phyloP scores from a whole-genome alignment of 1,140 invertebrate species.

The Bombus balteatus region DNA sequence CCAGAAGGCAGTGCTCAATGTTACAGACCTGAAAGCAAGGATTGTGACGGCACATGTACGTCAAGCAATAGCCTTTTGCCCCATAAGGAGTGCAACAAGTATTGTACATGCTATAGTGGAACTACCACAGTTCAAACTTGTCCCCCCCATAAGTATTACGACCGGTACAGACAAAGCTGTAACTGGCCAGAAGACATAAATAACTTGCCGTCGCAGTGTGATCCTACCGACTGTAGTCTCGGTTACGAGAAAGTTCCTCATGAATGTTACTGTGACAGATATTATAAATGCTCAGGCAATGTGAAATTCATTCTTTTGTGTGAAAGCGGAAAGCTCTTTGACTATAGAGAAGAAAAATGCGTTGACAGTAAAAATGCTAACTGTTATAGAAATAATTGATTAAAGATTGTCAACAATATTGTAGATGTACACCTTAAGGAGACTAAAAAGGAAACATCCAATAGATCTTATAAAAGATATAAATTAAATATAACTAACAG shows the following conservation, averaged over 20 bases:
- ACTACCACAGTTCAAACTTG: fast-evolving
- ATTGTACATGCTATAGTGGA: too few species aligned
- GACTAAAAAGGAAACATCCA: too few species aligned
- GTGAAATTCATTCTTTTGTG: conserved; percentile 63
- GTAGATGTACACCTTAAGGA: too few species aligned
- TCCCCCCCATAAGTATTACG: fast-evolving
- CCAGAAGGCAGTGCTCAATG: too few species aligned
- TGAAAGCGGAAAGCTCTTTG: conserved; percentile 78
- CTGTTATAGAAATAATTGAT: not conserved
- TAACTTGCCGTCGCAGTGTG: conserved; percentile 30
- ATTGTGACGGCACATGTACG: too few species aligned
- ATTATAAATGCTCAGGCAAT: conserved; percentile 83
- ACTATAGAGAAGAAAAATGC: conserved; percentile 80
- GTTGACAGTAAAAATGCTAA: conserved; percentile 60
- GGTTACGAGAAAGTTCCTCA: not conserved
- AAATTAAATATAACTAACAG: too few species aligned
- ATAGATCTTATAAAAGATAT: too few species aligned
- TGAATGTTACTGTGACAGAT: conserved; percentile 77
- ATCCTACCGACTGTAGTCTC: conserved; percentile 53
- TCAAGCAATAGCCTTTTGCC: fast-evolving
- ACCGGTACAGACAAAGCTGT: too few species aligned
- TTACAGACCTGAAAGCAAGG: fast-evolving
- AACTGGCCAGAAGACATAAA: conserved; percentile 55
- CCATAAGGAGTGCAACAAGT: too few species aligned
- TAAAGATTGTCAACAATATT: not conserved